Evolutionary conservation across 2,113 vertebrate species (phyloP).

Genomic region (Oryctolagus cuniculus): mOryCun1.1 NC_091445.1:5175501-5176000

Average conservation of each 20-base stretch:
- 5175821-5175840: neutral
- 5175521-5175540: neutral
- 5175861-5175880: neutral
- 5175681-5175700: neutral
- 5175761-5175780: neutral
- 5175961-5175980: constrained; percentile 24
- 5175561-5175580: neutral
- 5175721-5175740: neutral
- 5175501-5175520: neutral
- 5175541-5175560: neutral
- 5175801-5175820: constrained; percentile 5
- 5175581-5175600: neutral
- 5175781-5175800: neutral
- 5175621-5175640: neutral
- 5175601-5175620: neutral
- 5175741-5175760: neutral
- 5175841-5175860: neutral
- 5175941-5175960: neutral
- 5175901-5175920: neutral
- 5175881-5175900: constrained; percentile 25
- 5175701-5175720: neutral
- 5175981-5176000: neutral
- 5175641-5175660: neutral
- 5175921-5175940: neutral
- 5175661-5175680: neutral